phyloP scores from a whole-genome alignment of 2,888 invertebrate species.

The Ormyrus labotus region DNA sequence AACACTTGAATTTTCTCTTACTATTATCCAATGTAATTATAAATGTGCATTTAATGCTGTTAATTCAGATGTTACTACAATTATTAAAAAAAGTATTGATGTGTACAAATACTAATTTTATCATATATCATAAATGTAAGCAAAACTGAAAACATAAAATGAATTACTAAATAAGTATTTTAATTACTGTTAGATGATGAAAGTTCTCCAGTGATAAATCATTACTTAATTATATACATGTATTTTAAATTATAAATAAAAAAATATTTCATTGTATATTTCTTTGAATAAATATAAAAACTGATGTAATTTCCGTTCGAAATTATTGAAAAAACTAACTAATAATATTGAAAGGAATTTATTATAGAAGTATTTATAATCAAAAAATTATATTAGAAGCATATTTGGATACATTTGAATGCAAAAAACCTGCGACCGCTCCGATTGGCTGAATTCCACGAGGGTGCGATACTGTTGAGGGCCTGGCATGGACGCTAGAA shows the following conservation, averaged over 20 bases:
- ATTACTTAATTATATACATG: constrained; percentile 3
- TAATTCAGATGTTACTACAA: constrained; percentile 3
- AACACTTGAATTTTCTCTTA: neutral
- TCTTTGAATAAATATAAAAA: constrained; percentile 26
- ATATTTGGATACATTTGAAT: no score
- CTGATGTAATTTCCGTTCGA: neutral
- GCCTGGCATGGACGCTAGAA: no score
- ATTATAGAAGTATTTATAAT: no score
- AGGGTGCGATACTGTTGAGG: no score
- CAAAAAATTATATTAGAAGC: no score
- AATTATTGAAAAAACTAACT: no score
- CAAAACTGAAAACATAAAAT: constrained; percentile 7
- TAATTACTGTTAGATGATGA: constrained; percentile 8
- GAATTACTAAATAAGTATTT: constrained; percentile 1
- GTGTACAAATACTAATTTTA: constrained; percentile 27
- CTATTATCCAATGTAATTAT: constrained; percentile 9
- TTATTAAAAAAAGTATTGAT: constrained; percentile 18
- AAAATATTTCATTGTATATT: neutral
- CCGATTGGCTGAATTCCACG: no score
- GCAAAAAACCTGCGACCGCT: no score
- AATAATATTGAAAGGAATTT: no score
- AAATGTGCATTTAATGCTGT: constrained; percentile 42
- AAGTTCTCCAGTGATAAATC: neutral
- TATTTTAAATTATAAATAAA: constrained; percentile 28
- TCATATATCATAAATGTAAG: neutral